phyloP scores from a whole-genome alignment of 2,888 invertebrate genomes.

The Pterostichus niger region DNA sequence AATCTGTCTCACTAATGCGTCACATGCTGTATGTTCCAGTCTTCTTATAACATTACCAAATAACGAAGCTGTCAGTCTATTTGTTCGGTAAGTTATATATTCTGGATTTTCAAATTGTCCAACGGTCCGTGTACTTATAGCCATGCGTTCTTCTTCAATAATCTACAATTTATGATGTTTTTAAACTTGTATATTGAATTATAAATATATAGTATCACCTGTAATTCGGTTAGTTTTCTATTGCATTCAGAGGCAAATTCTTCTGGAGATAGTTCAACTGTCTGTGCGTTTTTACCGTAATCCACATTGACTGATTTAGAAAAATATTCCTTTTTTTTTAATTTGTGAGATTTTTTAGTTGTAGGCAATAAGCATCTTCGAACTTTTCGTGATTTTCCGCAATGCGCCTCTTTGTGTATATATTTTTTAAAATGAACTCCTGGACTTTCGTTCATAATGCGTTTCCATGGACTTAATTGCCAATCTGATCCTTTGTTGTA shows the following conservation, averaged over 20 bases:
- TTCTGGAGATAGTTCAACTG: not conserved
- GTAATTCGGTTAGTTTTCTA: not conserved
- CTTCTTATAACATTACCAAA: constrained; percentile 40
- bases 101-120: constrained; percentile 36
- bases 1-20: constrained; percentile 20
- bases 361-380: too few relatives aligned
- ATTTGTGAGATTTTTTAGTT: not conserved
- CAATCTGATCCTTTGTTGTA: constrained; percentile 9
- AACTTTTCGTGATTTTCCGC: not conserved
- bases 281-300: not conserved
- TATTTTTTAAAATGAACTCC: constrained; percentile 6
- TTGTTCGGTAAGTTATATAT: not conserved
- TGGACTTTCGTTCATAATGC: not conserved
- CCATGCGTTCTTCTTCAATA: not conserved
- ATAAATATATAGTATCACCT: not conserved
- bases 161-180: not conserved
- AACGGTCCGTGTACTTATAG: not conserved
- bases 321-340: too few relatives aligned
- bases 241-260: constrained; percentile 13
- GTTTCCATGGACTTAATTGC: not conserved
- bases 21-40: not conserved
- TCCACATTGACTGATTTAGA: not conserved
- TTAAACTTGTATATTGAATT: not conserved
- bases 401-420: not conserved
- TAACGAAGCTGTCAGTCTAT: constrained; percentile 35